Percentiles rank a stretch among this genome's conserved stretches.
These are phyloP conservation scores for Odontothrips loti DNA, from an alignment of 2,888 invertebrate genomes.

Conservation along the genomic window DNA sequence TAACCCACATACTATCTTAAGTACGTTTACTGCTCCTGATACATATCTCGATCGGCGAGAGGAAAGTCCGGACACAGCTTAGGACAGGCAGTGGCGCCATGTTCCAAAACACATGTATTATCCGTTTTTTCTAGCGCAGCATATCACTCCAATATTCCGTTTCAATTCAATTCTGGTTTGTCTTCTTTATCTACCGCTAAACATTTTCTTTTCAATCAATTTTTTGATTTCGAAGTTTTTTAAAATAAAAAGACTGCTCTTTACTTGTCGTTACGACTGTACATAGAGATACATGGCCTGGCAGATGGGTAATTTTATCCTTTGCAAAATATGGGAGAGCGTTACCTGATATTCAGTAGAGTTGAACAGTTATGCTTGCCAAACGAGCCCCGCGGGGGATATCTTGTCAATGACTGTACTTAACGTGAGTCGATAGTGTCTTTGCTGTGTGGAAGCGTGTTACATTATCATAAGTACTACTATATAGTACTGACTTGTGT, in stretches of 20 bases:
- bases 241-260: conserved; percentile 6
- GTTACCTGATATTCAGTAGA: conserved; percentile 11
- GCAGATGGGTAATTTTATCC: conserved; percentile 16
- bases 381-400: neutral
- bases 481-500: neutral
- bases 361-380: conserved; percentile 8
- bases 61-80: too few species aligned
- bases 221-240: neutral
- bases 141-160: too few species aligned
- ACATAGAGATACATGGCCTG: conserved; percentile 19
- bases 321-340: conserved; percentile 9
- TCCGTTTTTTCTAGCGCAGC: too few species aligned
- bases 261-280: neutral
- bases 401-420: conserved; percentile 8
- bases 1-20: too few species aligned
- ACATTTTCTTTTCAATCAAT: too few species aligned
- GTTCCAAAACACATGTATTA: too few species aligned
- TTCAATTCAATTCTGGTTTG: too few species aligned
- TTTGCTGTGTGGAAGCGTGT: neutral
- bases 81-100: too few species aligned
- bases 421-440: neutral
- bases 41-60: too few species aligned
- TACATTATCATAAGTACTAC: neutral
- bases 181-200: too few species aligned
- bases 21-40: too few species aligned